Percentiles rank a stretch among this genome's conserved stretches.
Conservation (phyloP, 2,113 vertebrate genomes). For the Alethe castanea region DNA sequence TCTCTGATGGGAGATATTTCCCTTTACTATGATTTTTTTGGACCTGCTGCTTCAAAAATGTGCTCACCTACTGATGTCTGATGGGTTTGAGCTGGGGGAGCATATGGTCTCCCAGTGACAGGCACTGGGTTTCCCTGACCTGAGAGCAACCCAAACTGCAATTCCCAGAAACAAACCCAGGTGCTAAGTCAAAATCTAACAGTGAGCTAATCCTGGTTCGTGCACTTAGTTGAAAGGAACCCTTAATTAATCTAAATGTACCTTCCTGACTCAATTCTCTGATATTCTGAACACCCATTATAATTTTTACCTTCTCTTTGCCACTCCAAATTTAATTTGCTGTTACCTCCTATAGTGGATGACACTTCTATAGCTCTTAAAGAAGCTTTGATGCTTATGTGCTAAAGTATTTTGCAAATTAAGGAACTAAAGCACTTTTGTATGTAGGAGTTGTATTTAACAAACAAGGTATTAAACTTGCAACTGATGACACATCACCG, state of each 20-base stretch:
- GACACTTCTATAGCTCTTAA: slow-evolving; percentile 50
- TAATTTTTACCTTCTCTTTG: not conserved
- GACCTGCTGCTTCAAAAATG: not conserved
- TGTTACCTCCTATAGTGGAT: slow-evolving; percentile 19
- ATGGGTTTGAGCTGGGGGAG: not conserved
- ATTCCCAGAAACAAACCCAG: not conserved
- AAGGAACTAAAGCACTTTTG: slow-evolving; percentile 60
- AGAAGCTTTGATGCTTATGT: slow-evolving; percentile 58
- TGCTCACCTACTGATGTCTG: not conserved
- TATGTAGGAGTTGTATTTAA: slow-evolving; percentile 57
- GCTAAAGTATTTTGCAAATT: slow-evolving; percentile 63
- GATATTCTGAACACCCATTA: not conserved
- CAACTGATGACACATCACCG: slow-evolving; percentile 49
- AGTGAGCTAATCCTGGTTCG: not conserved
- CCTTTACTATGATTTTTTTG: not conserved
- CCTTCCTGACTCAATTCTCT: not conserved
- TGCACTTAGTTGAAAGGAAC: not conserved
- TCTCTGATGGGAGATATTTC: not conserved
- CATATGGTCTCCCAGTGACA: not conserved
- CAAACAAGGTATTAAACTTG: slow-evolving; percentile 67
- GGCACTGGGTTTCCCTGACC: not conserved
- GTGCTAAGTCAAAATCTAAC: not conserved
- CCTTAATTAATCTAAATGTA: not conserved
- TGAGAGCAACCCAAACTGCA: not conserved
- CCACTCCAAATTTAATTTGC: slow-evolving; percentile 42